Percentiles rank a stretch among this genome's conserved stretches.
Evolutionary conservation across 2,888 invertebrate species (phyloP).

Genomic region (Acleris literana): DNA sequence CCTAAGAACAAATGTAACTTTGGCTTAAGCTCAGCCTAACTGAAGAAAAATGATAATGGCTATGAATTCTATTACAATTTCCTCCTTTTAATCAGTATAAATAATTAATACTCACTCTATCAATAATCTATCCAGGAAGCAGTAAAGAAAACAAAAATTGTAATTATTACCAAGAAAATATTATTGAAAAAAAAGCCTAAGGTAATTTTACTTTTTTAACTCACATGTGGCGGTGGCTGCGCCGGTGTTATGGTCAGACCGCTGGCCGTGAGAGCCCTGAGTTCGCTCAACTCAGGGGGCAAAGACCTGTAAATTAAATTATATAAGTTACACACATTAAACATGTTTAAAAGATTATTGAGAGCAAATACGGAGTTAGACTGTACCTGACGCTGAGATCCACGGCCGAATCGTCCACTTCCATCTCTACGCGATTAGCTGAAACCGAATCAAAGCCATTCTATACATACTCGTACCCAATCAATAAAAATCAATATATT

Average conservation of each 20-base stretch:
- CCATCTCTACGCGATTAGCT: constrained; percentile 85
- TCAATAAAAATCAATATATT: constrained; percentile 39
- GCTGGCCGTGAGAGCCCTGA: constrained; percentile 84
- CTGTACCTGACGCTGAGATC: constrained; percentile 93
- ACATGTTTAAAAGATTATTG: constrained; percentile 30
- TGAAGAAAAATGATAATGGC: no score
- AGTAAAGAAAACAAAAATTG: constrained; percentile 37
- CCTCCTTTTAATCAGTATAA: no score
- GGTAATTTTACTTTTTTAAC: constrained; percentile 42
- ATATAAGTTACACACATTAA: constrained; percentile 8
- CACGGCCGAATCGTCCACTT: constrained; percentile 94
- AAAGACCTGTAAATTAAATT: constrained; percentile 61
- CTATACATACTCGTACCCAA: constrained; percentile 18
- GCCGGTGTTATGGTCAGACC: constrained; percentile 86
- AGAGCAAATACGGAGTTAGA: constrained; percentile 18
- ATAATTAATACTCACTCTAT: constrained; percentile 56
- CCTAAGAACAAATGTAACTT: no score
- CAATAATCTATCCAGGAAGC: constrained; percentile 53
- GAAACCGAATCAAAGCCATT: constrained; percentile 51
- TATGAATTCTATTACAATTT: no score
- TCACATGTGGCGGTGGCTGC: constrained; percentile 82
- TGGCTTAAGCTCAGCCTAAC: no score
- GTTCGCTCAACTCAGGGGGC: constrained; percentile 82
- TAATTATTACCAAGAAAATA: constrained; percentile 8
- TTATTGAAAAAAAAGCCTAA: neutral